Evolutionary conservation across 2,113 vertebrate species (phyloP), one percentile per base, ranked within the genome.

Genomic region (Chauna torquata): DNA sequence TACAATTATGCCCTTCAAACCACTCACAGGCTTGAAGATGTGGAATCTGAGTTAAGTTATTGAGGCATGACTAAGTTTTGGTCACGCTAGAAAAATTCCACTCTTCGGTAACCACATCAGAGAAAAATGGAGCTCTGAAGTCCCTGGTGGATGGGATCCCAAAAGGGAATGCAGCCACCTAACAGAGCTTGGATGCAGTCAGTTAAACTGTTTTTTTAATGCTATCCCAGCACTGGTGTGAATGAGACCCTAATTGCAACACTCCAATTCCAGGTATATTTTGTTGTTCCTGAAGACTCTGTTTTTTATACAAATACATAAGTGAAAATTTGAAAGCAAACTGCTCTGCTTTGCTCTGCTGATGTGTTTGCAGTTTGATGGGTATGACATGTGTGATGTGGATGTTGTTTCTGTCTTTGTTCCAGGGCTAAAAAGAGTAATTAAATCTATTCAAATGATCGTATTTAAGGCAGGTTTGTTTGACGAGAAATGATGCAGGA

Each of bases 51-150:
- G 70, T 92, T 76, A 90, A 92, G 94, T 91, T 94, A 91, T 75
- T 94, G 92, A 92, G 84, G 96, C 94, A 88, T 96, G 92, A 96
- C 94, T 94, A 96, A 94, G 84, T 94, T 94, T 82, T 94, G 84
- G 89, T 95, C 95, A 95, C 5, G 38, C 78, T 92, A 94, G 92
- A 95, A 96, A 89, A 80, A 89, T 97, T 97, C 92, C 94, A 94
- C 89, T 92, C 74, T 94, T 96, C 74, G 68, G 92, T 95, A 95
- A 97, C 94, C 96, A 96, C 96, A 96, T 94, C 81, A 94, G 86
- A 95, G 78, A 32, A 80, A 77, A 91, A 74, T 32, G 55, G 86
- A 85, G n/a, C 78, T 97, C 91, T 94, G 66, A 94, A 92, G 86
- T 90, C 62, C 65, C 62, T 66, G 49, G 55, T 0, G 66, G 89